These are phyloP conservation scores for Folsomia manolachei DNA, from an alignment of 2,888 invertebrate species.

Conservation along the genomic window DNA sequence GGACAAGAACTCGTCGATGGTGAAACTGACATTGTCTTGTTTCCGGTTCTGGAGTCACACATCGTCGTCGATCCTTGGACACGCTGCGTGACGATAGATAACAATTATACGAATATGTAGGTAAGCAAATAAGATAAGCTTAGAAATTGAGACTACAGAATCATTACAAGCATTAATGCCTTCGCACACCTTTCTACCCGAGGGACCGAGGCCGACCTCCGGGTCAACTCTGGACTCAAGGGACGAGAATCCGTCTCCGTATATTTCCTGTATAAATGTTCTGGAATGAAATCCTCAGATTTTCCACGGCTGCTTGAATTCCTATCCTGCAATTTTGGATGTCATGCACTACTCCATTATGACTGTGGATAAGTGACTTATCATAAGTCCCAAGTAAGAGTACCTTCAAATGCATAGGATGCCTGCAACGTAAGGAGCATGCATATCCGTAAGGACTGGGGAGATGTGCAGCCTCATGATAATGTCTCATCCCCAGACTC, in stretches of 20 bases:
- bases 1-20: slow-evolving; percentile 65
- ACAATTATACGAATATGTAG: slow-evolving; percentile 4
- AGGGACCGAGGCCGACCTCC: slow-evolving; percentile 31
- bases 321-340: slow-evolving; percentile 19
- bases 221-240: slow-evolving; percentile 62
- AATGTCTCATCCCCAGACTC: slow-evolving; percentile 30
- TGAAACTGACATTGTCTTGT: slow-evolving; percentile 48
- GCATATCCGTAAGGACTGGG: slow-evolving; percentile 32
- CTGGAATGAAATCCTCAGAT: slow-evolving; percentile 66
- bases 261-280: slow-evolving; percentile 72
- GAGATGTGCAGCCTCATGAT: not conserved
- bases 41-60: slow-evolving; percentile 69
- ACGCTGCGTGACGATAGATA: slow-evolving; percentile 17
- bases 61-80: slow-evolving; percentile 53
- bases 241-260: slow-evolving; percentile 82
- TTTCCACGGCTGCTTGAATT: slow-evolving; percentile 30
- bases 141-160: not conserved
- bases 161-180: no score
- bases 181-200: slow-evolving; percentile 37
- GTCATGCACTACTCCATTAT: no score
- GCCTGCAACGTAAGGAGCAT: slow-evolving; percentile 43
- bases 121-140: not conserved
- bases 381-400: not conserved
- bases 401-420: slow-evolving; percentile 42
- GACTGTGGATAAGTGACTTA: no score